phyloP scores from a whole-genome alignment of 2,888 invertebrate genomes.

The Eupithecia pulchellata region DNA sequence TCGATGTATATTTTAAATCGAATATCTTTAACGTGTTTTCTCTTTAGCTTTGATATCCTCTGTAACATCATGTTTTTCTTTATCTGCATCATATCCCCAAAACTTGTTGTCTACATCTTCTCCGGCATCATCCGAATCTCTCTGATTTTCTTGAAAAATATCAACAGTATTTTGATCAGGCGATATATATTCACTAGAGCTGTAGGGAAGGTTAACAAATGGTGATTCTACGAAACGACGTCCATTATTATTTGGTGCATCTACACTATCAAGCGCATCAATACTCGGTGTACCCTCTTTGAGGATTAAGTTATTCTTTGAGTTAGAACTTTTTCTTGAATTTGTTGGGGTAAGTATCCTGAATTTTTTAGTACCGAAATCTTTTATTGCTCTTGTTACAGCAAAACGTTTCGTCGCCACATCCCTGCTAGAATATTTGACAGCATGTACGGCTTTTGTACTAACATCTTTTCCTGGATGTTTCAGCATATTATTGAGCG shows the following conservation, averaged over 20 bases:
- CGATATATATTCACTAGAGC: conserved; percentile 4
- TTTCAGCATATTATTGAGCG: background rate
- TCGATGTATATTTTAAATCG: background rate
- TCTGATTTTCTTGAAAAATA: conserved; percentile 5
- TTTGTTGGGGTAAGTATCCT: background rate
- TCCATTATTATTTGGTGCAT: background rate
- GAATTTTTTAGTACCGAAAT: background rate
- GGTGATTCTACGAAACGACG: conserved; percentile 11
- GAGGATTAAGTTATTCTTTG: background rate
- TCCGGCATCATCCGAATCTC: background rate
- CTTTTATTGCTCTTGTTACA: background rate
- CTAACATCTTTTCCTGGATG: background rate
- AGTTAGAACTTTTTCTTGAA: background rate
- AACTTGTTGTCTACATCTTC: conserved; percentile 2
- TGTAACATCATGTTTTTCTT: background rate
- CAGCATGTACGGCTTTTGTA: background rate
- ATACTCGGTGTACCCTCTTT: background rate
- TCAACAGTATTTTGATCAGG: background rate
- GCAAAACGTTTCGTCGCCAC: background rate
- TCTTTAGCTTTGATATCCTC: background rate
- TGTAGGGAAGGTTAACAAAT: conserved; percentile 3
- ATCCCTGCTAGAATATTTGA: background rate
- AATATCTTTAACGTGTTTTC: background rate
- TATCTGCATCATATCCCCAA: background rate
- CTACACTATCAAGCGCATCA: background rate